A percentile compares a stretch with the other conserved stretches of the same genome.
Conservation (phyloP, 1,140 invertebrate species). For the Drosophila persimilis region DNA sequence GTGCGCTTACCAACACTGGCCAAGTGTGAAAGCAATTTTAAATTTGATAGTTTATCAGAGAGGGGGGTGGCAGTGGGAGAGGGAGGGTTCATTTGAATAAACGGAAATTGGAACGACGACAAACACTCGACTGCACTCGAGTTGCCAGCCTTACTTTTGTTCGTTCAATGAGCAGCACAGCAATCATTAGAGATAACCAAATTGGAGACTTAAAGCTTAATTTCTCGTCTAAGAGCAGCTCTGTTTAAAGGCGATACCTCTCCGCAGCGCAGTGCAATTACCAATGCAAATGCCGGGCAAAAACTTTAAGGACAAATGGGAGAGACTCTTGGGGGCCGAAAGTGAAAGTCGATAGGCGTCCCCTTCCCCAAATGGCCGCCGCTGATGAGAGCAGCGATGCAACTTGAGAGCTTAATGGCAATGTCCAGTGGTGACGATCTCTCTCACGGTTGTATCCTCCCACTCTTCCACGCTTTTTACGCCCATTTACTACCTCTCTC, state of each 20-base stretch:
- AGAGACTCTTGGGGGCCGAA: background rate
- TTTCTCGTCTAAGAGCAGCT: no score
- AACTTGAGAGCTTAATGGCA: slow-evolving; percentile 44
- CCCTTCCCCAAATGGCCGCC: slow-evolving; percentile 23
- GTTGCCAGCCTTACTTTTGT: no score
- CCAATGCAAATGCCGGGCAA: background rate
- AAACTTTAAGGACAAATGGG: slow-evolving; percentile 15
- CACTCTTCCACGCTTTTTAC: no score
- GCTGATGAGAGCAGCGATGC: slow-evolving; percentile 5
- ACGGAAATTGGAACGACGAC: slow-evolving; percentile 62
- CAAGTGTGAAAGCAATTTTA: slow-evolving; percentile 74
- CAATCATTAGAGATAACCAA: no score
- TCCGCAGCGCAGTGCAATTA: background rate
- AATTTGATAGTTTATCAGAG: slow-evolving; percentile 67
- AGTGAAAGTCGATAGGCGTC: slow-evolving; percentile 3
- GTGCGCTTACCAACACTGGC: slow-evolving; percentile 33
- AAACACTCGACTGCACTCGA: slow-evolving; percentile 12
- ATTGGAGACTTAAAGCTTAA: no score
- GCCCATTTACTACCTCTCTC: background rate
- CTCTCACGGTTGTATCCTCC: background rate
- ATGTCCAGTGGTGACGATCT: slow-evolving; percentile 37
- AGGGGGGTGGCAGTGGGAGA: no score
- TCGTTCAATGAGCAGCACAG: background rate
- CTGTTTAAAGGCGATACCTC: no score
- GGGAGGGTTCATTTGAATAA: slow-evolving; percentile 65